A percentile compares a stretch with the other conserved stretches of the same genome.
phyloP scores from a whole-genome alignment of 2,797 vertebrate genomes.

The Remorina albescens region DNA sequence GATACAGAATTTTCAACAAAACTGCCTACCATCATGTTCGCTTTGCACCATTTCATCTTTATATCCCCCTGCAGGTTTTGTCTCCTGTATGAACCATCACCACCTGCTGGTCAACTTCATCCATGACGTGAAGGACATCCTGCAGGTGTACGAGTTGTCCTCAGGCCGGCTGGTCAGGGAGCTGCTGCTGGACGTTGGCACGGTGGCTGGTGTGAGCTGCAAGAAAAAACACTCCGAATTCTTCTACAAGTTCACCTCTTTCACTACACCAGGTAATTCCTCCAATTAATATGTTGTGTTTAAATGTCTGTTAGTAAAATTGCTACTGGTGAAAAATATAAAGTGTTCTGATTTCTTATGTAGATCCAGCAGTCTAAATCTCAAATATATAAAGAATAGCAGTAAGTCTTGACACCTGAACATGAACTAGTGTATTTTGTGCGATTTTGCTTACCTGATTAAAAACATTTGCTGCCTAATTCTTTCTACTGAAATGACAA shows the following conservation, averaged over 20 bases:
- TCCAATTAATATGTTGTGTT: background rate
- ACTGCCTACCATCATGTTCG: background rate
- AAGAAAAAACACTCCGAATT: constrained; percentile 85
- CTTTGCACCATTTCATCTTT: background rate
- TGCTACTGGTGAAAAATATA: background rate
- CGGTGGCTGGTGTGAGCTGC: constrained; percentile 82
- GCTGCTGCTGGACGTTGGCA: constrained; percentile 83
- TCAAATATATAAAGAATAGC: background rate
- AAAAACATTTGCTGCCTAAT: no score
- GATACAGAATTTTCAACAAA: background rate
- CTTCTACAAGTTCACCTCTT: constrained; percentile 87
- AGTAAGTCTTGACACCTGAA: background rate
- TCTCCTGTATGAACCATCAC: constrained; percentile 82
- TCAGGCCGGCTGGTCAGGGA: constrained; percentile 72
- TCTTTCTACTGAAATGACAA: background rate
- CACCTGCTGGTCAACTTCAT: constrained; percentile 85
- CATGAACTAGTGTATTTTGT: no score
- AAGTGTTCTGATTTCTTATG: background rate
- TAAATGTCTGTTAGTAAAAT: background rate
- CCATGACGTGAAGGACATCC: constrained; percentile 84
- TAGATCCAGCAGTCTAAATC: background rate
- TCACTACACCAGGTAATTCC: constrained; percentile 81
- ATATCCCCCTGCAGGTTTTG: constrained; percentile 65
- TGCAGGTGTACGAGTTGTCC: constrained; percentile 79
- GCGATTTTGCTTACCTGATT: no score